Conservation (phyloP, 2,797 vertebrate genomes). For the Scyliorhinus canicula region DNA sequence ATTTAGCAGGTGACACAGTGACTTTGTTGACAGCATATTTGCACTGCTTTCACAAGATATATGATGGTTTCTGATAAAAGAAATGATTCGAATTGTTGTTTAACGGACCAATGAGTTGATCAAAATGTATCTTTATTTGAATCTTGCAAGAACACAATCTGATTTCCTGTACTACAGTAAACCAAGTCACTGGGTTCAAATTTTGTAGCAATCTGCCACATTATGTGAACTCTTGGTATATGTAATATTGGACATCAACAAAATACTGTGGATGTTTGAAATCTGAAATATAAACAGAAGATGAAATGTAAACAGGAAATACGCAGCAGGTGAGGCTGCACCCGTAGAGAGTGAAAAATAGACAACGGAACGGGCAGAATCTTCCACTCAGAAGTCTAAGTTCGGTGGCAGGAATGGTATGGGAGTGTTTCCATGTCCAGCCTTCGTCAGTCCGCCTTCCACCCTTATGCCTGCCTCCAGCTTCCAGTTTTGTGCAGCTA, state of each 20-base stretch:
- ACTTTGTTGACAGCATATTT: slow-evolving; percentile 16
- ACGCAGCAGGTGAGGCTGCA: neutral
- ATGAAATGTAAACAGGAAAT: too few species aligned
- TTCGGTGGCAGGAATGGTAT: neutral
- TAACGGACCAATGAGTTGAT: neutral
- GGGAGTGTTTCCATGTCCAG: too few species aligned
- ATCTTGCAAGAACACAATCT: neutral
- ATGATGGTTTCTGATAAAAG: neutral
- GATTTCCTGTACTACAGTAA: neutral
- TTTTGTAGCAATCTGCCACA: neutral
- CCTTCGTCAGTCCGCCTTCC: too few species aligned
- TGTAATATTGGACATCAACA: neutral
- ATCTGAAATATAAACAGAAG: neutral
- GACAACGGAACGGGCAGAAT: too few species aligned
- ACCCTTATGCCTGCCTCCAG: too few species aligned
- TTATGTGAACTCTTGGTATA: too few species aligned
- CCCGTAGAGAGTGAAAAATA: neutral
- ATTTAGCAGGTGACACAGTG: neutral
- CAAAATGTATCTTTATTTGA: neutral
- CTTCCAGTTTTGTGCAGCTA: too few species aligned
- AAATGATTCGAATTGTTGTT: neutral
- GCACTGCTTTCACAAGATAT: neutral
- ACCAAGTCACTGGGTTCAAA: neutral
- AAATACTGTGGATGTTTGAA: too few species aligned
- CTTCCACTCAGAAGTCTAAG: neutral